Conservation (phyloP, 1,140 invertebrate genomes). For the Chymomyza costata region DNA sequence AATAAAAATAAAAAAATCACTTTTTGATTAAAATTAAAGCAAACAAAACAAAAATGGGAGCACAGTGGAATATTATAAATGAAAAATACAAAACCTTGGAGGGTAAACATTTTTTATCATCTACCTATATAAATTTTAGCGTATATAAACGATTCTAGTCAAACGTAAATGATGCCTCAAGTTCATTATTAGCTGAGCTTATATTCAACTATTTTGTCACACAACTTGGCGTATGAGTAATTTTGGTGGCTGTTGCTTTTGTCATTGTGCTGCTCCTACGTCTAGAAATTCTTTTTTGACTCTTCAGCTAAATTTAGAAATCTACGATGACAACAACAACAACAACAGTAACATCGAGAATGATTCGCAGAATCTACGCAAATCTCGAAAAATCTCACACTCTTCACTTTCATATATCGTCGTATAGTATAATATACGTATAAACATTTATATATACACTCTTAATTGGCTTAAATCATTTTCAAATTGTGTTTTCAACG, state of each 20-base stretch:
- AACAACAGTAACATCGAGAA: too few species aligned
- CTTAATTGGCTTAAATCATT: constrained; percentile 72
- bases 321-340: constrained; percentile 52
- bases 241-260: constrained; percentile 20
- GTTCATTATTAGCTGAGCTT: not conserved
- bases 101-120: too few species aligned
- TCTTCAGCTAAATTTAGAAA: constrained; percentile 51
- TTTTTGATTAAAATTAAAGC: constrained; percentile 3
- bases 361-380: constrained; percentile 42
- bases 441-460: constrained; percentile 12
- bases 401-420: too few species aligned
- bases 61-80: constrained; percentile 70
- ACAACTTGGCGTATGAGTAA: too few species aligned
- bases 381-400: constrained; percentile 9
- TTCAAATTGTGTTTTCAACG: constrained; percentile 56
- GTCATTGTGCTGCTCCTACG: constrained; percentile 22
- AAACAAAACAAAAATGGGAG: constrained; percentile 46
- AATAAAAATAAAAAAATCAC: constrained; percentile 9
- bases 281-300: constrained; percentile 39
- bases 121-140: not conserved
- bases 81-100: constrained; percentile 71
- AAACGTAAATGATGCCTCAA: not conserved
- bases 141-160: not conserved
- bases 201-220: too few species aligned
- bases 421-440: not conserved